Percentiles rank a stretch among this genome's conserved stretches.
These are phyloP conservation scores for Temnopleurus reevesii DNA, from an alignment of 53 echinoderm and acorn worm genomes.

Conservation along the genomic window DNA sequence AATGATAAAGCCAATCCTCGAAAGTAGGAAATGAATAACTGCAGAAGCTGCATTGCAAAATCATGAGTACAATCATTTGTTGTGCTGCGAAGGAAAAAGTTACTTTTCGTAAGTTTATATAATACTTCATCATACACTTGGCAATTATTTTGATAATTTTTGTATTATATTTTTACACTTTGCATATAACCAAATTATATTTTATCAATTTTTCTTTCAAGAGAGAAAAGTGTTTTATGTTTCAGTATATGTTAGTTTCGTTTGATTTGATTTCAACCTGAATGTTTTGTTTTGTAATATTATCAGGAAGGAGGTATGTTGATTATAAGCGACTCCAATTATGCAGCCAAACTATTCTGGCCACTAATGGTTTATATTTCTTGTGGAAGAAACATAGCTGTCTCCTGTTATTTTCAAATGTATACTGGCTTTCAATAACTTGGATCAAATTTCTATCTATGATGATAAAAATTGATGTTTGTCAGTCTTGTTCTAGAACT, in stretches of 20 bases:
- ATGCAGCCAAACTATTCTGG: no score
- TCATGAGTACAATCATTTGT: not conserved
- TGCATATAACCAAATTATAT: conserved; percentile 26
- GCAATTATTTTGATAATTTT: conserved; percentile 22
- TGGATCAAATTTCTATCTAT: not conserved
- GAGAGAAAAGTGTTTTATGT: not conserved
- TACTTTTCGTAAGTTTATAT: not conserved
- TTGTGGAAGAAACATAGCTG: no score
- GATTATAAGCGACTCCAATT: not conserved
- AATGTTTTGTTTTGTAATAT: not conserved
- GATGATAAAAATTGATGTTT: not conserved
- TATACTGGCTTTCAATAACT: not conserved
- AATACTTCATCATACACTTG: not conserved
- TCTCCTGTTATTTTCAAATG: not conserved
- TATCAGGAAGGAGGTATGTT: not conserved
- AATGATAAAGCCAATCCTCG: not conserved
- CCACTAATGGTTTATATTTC: not conserved
- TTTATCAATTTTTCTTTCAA: conserved; percentile 21
- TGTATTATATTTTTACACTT: conserved; percentile 46
- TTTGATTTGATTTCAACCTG: not conserved
- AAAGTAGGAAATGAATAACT: not conserved
- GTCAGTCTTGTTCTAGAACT: not conserved
- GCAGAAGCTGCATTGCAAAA: conserved; percentile 11
- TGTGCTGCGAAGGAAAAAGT: not conserved
- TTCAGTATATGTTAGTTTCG: not conserved